Evolutionary conservation across 2,888 invertebrate genomes (phyloP).

Genomic region (Yponomeuta evonymella): DNA sequence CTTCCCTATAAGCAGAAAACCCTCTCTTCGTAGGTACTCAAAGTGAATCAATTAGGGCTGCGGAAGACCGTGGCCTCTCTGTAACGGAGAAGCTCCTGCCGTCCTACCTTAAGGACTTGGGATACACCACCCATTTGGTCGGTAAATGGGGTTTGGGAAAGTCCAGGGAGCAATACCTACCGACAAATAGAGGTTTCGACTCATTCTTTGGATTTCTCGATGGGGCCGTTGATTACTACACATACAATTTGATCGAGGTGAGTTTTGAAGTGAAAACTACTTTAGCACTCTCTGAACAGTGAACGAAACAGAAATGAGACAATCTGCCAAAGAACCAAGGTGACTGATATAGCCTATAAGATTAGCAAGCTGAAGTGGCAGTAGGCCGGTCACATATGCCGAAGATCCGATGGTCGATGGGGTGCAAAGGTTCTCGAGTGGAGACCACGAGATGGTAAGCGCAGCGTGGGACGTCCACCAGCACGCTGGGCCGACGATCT

Average conservation of each 20-base stretch:
- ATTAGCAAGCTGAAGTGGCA: too few species aligned
- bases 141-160: slow-evolving; percentile 95
- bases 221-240: slow-evolving; percentile 85
- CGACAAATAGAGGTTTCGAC: slow-evolving; percentile 84
- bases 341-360: too few species aligned
- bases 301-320: too few species aligned
- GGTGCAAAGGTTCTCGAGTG: too few species aligned
- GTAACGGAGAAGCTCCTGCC: slow-evolving; percentile 81
- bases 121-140: slow-evolving; percentile 85
- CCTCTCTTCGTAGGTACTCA: slow-evolving; percentile 34
- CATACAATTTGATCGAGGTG: slow-evolving; percentile 71
- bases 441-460: too few species aligned
- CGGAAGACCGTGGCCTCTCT: slow-evolving; percentile 84
- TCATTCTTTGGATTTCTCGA: slow-evolving; percentile 89
- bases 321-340: too few species aligned
- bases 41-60: slow-evolving; percentile 40
- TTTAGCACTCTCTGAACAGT: background rate
- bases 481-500: too few species aligned
- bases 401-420: too few species aligned
- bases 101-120: slow-evolving; percentile 79
- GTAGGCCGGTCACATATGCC: too few species aligned
- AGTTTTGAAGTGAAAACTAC: background rate
- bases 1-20: background rate
- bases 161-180: slow-evolving; percentile 80
- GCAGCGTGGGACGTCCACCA: too few species aligned